Evolutionary conservation across 2,888 invertebrate genomes (phyloP), one percentile per base, ranked within the genome.

Genomic region (Megamerina dolium): DNA sequence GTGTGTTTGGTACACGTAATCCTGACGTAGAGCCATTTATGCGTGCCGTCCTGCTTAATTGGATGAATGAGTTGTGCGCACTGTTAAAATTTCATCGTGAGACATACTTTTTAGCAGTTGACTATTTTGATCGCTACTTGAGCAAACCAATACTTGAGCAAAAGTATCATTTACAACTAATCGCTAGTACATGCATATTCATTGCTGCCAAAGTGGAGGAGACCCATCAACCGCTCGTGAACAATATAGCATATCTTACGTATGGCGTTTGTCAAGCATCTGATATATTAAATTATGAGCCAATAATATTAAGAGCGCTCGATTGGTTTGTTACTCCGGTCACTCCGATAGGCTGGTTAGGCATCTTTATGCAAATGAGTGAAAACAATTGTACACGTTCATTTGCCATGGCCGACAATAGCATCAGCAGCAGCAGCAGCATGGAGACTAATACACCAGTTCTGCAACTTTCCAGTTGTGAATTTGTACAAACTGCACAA

Each of bases 21-120:
- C 78, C 82, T 1, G 82, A 82, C 35, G 74, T 97, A 41, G 86
- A 90, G 65, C 84, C 91, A 1, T 77, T 89, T 52, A 96, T 96
- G 95, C 80, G 99, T 58, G 85, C 94, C 36, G 93, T 97, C 53
- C 77, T 99, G 3, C 75, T 99, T 48, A 97, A 99, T 71, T 99
- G 99, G 99, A 74, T 97, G 43, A 92, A 90, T 74, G 96, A 97
- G 80, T 96, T 99, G 10, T 94, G 94, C 67, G 94, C 95, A 71
- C 95, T 95, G 4, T 95, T 95, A 70, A 88, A 88, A 68, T 76
- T 99, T 56, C 91, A 96, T 66, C 77, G 97, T 53, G 95, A 96
- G 68, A 95, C 97, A 9, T 96, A 90, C 73, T 94, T 96, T 71
- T 77, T 97, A 49, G 87, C 94, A 8, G 82, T 94, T 57, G 96